Percentiles rank a stretch among this genome's conserved stretches.
Evolutionary conservation across 2,888 invertebrate genomes (phyloP).

Genomic region (Xestia sexstrigata): DNA sequence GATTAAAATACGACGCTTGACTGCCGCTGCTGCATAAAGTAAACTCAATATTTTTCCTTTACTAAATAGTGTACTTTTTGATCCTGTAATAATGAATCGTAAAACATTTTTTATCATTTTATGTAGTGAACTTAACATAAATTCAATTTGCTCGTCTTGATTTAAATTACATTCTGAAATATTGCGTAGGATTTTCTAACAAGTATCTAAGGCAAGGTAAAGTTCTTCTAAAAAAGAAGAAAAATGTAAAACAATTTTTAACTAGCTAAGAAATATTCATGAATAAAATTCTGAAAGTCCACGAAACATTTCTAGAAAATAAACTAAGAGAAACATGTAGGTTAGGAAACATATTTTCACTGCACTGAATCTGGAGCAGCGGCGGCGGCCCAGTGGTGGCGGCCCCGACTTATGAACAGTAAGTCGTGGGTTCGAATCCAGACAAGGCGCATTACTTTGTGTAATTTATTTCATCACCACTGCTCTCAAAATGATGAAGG

Average conservation of each 20-base stretch:
- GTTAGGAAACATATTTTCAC: neutral
- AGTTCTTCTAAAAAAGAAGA: neutral
- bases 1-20: conserved; percentile 46
- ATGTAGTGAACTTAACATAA: neutral
- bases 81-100: neutral
- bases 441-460: too few relatives aligned
- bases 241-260: neutral
- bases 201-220: neutral
- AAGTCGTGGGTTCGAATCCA: too few relatives aligned
- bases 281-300: neutral
- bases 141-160: conserved; percentile 20
- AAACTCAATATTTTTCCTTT: conserved; percentile 18
- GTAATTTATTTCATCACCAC: too few relatives aligned
- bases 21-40: conserved; percentile 6
- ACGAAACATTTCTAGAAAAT: neutral
- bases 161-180: conserved; percentile 15
- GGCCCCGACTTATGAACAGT: too few relatives aligned
- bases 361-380: conserved; percentile 3
- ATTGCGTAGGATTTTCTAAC: neutral
- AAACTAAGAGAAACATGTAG: neutral
- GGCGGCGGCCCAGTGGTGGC: too few relatives aligned
- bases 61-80: neutral
- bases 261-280: neutral
- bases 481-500: too few relatives aligned
- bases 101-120: neutral